Percentiles rank a stretch among this genome's conserved stretches.
These are phyloP conservation scores for Paelopatides confundens DNA, from an alignment of 53 echinoderm and acorn worm genomes.

Conservation along the genomic window DNA sequence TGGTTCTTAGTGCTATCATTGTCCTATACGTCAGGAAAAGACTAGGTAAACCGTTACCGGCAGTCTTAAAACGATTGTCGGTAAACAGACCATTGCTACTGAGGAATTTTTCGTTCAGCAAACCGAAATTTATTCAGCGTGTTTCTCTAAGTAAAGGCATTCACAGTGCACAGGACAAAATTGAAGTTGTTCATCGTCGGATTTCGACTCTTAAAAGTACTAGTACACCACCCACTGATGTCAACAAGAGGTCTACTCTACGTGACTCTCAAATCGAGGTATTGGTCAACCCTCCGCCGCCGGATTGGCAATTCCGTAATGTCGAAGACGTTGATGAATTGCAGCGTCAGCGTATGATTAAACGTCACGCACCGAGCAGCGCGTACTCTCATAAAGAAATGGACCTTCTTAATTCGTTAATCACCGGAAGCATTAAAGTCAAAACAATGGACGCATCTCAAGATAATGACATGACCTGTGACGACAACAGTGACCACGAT, in stretches of 20 bases:
- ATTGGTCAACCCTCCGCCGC: constrained; percentile 84
- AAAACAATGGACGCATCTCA: not conserved
- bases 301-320: constrained; percentile 79
- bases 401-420: constrained; percentile 11
- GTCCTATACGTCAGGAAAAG: not conserved
- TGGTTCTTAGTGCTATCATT: constrained; percentile 1
- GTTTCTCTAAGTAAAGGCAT: constrained; percentile 20
- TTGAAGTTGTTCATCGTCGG: constrained; percentile 18
- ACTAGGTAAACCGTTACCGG: constrained; percentile 12
- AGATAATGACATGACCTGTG: not conserved
- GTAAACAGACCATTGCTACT: not conserved
- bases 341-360: not conserved
- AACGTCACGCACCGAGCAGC: not conserved
- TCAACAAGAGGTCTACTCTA: constrained; percentile 39
- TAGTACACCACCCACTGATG: not conserved
- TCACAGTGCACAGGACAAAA: not conserved
- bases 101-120: not conserved
- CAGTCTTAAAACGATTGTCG: constrained; percentile 14
- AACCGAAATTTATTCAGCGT: not conserved
- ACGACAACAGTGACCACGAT: constrained; percentile 11
- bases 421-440: constrained; percentile 12
- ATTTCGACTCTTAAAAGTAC: not conserved
- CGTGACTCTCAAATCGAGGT: constrained; percentile 79
- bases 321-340: constrained; percentile 67
- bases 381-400: constrained; percentile 36